Evolutionary conservation across 1,140 invertebrate genomes (phyloP), one percentile per base, ranked within the genome.

Genomic region (Hetaerina americana): DNA sequence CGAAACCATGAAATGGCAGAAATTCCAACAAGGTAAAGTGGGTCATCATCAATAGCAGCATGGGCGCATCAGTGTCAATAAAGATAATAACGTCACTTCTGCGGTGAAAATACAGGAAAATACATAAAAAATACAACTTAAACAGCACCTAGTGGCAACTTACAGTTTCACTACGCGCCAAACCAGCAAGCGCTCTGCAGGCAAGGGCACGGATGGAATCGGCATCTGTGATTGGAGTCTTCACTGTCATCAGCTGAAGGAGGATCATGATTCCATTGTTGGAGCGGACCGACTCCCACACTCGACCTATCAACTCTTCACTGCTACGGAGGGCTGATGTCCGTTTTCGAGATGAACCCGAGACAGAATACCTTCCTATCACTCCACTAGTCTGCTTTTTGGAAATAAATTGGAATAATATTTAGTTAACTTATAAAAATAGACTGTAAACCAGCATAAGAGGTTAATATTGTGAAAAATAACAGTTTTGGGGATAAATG

Each of bases 231-330:
- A 98, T 94, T 0, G 97, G 96, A 10, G 90, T 91, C 83, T 97
- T 98, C 5, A 93, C 89, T 80, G 91, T 89, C 87, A 99, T 90
- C 40, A 97, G 82, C 74, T 89, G 89, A 0, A 93, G 78, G 25
- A 93, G 78, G 49, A 90, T 93, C 91, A 97, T 96, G 70, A 97
- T 97, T n/a, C 95, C 95, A 82, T 97, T 97, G 80, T 96, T 97
- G 0, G 89, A 89, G 73, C 96, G 83, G 2, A 97, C 89, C 75
- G 91, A 91, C 79, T 96, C 94, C 95, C 95, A 98, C 28, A 98
- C 88, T 79, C 92, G 93, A 78, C 90, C 89, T 71, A 96, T 89
- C 2, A 96, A 82, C 76, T 96, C 94, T 80, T 96, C 93, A 72
- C 89, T 90, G 70, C 86, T 89, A 73, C 90, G 88, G 27, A 88